Evolutionary conservation across 1,140 invertebrate species (phyloP).

Genomic region (Plutomurus gul): DNA sequence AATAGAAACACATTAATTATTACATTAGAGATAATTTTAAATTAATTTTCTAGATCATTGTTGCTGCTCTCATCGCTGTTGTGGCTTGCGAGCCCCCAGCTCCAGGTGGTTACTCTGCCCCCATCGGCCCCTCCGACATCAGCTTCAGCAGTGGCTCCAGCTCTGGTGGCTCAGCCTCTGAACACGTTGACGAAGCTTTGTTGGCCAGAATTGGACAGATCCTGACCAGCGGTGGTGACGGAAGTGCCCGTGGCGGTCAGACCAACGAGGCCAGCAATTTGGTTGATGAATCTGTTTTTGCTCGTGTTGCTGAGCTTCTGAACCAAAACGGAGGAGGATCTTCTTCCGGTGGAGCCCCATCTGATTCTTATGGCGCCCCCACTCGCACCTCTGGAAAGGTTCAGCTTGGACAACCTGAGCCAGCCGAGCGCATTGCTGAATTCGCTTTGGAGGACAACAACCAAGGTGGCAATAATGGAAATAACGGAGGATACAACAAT

Average conservation of each 20-base stretch:
- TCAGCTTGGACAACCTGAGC: slow-evolving; percentile 34
- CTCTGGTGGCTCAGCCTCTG: background rate
- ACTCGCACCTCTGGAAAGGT: slow-evolving; percentile 2
- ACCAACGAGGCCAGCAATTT: slow-evolving; percentile 18
- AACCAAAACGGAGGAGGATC: background rate
- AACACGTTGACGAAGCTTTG: slow-evolving; percentile 18
- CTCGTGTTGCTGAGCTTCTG: slow-evolving; percentile 28
- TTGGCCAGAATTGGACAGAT: slow-evolving; percentile 32
- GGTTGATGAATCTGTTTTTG: slow-evolving; percentile 34
- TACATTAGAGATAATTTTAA: background rate
- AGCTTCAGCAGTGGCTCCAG: background rate
- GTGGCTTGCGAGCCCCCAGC: slow-evolving; percentile 16
- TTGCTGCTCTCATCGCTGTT: slow-evolving; percentile 22
- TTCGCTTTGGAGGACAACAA: background rate
- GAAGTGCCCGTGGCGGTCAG: background rate
- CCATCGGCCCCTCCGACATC: background rate
- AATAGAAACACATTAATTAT: background rate
- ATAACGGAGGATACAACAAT: background rate
- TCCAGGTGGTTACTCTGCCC: background rate
- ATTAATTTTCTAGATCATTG: slow-evolving; percentile 30
- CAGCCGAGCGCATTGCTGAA: slow-evolving; percentile 37
- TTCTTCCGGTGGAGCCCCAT: background rate
- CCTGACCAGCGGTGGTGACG: slow-evolving; percentile 3
- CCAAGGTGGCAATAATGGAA: background rate
- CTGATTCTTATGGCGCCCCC: slow-evolving; percentile 15